phyloP scores from a whole-genome alignment of 2,113 vertebrate genomes.

The Phaetusa simplex region DNA sequence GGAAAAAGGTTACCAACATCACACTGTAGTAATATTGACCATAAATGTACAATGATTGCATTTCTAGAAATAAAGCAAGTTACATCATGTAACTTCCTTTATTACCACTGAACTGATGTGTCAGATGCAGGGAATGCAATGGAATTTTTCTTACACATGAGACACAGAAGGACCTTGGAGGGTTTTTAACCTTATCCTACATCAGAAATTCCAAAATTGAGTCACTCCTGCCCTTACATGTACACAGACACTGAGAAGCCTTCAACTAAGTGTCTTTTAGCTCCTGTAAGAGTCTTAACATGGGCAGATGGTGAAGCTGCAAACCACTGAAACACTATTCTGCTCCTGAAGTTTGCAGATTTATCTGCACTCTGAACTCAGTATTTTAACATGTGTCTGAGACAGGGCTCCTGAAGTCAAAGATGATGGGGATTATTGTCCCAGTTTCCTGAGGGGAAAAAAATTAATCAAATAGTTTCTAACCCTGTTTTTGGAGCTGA shows the following conservation, averaged over 20 bases:
- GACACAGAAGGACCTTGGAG: background rate
- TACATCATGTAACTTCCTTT: background rate
- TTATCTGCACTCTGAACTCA: background rate
- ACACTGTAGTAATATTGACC: background rate
- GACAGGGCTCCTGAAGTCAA: background rate
- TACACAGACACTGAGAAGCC: background rate
- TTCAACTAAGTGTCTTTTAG: background rate
- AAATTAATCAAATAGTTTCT: background rate
- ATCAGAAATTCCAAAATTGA: background rate
- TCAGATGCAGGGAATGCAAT: background rate
- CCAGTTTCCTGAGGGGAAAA: background rate
- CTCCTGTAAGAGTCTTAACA: background rate
- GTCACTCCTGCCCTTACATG: background rate
- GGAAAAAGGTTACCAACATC: background rate
- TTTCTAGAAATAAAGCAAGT: background rate
- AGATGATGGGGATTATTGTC: background rate
- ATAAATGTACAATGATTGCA: background rate
- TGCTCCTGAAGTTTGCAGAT: background rate
- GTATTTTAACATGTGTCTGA: background rate
- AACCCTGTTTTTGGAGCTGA: background rate
- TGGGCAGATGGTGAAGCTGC: background rate
- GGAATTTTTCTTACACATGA: background rate
- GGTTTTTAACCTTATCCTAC: background rate
- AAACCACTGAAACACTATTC: background rate
- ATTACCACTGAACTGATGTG: background rate